These are phyloP conservation scores for Pseudomugil gertrudae DNA, from an alignment of 2,797 vertebrate species.

Conservation along the genomic window DNA sequence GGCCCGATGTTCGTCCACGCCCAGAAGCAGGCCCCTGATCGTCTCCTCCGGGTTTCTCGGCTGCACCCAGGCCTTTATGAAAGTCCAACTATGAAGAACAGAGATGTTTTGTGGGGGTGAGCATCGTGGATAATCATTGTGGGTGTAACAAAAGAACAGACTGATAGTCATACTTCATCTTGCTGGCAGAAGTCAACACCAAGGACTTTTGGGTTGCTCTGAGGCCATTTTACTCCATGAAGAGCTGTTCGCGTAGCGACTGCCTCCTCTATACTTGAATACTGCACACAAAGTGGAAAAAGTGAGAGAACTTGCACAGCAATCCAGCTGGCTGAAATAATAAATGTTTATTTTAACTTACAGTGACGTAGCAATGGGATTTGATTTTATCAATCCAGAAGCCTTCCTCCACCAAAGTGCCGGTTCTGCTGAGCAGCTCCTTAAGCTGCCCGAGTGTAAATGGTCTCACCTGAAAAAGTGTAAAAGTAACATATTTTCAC, in stretches of 20 bases:
- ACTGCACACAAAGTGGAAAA: conserved; percentile 71
- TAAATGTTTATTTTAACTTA: conserved; percentile 63
- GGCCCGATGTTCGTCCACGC: too few species aligned
- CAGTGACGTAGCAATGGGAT: conserved; percentile 92
- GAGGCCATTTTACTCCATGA: conserved; percentile 93
- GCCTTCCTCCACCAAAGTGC: conserved; percentile 86
- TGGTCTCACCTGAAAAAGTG: conserved; percentile 84
- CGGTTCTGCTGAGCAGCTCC: conserved; percentile 88
- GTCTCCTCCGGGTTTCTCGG: too few species aligned
- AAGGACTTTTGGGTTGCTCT: conserved; percentile 93
- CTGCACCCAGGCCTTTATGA: conserved; percentile 84
- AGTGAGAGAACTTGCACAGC: not conserved
- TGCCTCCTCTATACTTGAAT: conserved; percentile 87
- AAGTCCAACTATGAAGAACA: conserved; percentile 85
- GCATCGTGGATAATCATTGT: not conserved
- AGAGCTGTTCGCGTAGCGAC: conserved; percentile 87
- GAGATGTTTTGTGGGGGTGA: not conserved
- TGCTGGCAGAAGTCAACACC: conserved; percentile 91
- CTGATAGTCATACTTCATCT: conserved; percentile 83
- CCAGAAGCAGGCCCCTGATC: too few species aligned
- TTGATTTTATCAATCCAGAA: conserved; percentile 97
- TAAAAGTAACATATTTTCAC: too few species aligned
- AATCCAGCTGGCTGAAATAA: not conserved
- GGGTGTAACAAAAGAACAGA: not conserved
- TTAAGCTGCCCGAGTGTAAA: conserved; percentile 93